Conservation (phyloP, 2,888 invertebrate species). For the Seira musarum region DNA sequence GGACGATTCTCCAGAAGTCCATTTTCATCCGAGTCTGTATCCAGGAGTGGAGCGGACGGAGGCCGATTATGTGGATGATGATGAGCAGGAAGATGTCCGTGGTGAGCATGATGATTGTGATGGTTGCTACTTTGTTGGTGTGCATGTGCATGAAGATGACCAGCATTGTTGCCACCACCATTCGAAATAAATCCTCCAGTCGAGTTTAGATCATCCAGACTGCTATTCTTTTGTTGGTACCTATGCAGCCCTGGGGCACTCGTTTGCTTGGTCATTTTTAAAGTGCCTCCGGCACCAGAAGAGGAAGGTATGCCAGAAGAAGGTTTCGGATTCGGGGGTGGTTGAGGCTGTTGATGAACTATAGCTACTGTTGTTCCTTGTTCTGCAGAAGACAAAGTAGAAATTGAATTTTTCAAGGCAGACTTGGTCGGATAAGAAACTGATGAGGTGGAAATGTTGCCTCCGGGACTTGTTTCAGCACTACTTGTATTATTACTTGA, state of each 20-base stretch:
- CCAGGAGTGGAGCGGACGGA: slow-evolving; percentile 84
- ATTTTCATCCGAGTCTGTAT: slow-evolving; percentile 77
- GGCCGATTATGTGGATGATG: slow-evolving; percentile 75
- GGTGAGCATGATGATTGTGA: slow-evolving; percentile 35
- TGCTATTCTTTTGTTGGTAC: slow-evolving; percentile 67
- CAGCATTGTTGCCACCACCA: slow-evolving; percentile 10
- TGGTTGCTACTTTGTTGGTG: slow-evolving; percentile 15
- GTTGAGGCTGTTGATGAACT: slow-evolving; percentile 66
- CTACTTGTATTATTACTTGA: slow-evolving; percentile 49
- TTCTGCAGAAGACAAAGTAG: slow-evolving; percentile 40
- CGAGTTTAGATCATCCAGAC: slow-evolving; percentile 67
- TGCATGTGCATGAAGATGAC: slow-evolving; percentile 1
- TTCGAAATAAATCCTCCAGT: slow-evolving; percentile 49
- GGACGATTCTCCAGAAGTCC: slow-evolving; percentile 38
- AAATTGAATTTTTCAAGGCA: slow-evolving; percentile 54
- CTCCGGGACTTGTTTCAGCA: slow-evolving; percentile 52
- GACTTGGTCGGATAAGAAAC: slow-evolving; percentile 45
- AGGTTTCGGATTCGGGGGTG: slow-evolving; percentile 65
- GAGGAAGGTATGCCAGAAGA: slow-evolving; percentile 32
- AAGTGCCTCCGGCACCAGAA: slow-evolving; percentile 52
- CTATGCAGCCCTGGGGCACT: slow-evolving; percentile 55
- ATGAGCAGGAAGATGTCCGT: slow-evolving; percentile 33
- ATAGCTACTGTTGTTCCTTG: slow-evolving; percentile 66
- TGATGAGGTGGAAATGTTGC: slow-evolving; percentile 37
- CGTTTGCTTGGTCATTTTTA: slow-evolving; percentile 64